phyloP scores from a whole-genome alignment of 2,113 vertebrate genomes.

The Trematomus loennbergii region DNA sequence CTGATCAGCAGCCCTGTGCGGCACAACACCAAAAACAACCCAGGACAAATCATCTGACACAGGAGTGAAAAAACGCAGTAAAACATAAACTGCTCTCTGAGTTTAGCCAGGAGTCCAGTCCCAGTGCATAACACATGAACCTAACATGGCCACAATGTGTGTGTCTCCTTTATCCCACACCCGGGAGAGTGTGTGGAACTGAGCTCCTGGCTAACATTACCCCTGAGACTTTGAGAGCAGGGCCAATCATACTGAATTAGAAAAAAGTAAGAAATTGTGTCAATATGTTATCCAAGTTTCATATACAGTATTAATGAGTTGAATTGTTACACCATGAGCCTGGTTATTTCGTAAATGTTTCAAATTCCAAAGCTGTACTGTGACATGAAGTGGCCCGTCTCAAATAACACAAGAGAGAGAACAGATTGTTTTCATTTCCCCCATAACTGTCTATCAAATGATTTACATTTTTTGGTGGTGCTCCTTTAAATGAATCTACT shows the following conservation, averaged over 20 bases:
- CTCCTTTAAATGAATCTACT: conserved; percentile 44
- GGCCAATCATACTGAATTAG: conserved; percentile 44
- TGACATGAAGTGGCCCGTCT: conserved; percentile 48
- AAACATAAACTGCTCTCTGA: conserved; percentile 60
- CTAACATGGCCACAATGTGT: neutral
- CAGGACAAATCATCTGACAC: conserved; percentile 74
- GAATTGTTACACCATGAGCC: neutral
- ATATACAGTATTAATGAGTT: too few species aligned
- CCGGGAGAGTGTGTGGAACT: conserved; percentile 13
- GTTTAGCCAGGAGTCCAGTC: conserved; percentile 50
- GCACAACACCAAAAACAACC: conserved; percentile 74
- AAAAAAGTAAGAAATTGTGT: neutral
- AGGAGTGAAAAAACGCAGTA: conserved; percentile 48
- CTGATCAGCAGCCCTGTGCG: conserved; percentile 43
- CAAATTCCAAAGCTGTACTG: neutral
- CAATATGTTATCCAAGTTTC: neutral
- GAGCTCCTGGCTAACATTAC: conserved; percentile 48
- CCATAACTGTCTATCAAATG: conserved; percentile 70
- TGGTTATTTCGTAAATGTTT: neutral
- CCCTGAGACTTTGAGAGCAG: conserved; percentile 42
- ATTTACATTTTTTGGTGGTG: conserved; percentile 77
- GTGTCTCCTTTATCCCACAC: neutral
- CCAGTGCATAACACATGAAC: neutral
- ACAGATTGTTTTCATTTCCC: conserved; percentile 61
- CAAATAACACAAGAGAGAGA: conserved; percentile 68